A percentile compares a stretch with the other conserved stretches of the same genome.
Evolutionary conservation across 2,113 vertebrate genomes (phyloP).

Genomic region (Gymnobelideus leadbeateri): DNA sequence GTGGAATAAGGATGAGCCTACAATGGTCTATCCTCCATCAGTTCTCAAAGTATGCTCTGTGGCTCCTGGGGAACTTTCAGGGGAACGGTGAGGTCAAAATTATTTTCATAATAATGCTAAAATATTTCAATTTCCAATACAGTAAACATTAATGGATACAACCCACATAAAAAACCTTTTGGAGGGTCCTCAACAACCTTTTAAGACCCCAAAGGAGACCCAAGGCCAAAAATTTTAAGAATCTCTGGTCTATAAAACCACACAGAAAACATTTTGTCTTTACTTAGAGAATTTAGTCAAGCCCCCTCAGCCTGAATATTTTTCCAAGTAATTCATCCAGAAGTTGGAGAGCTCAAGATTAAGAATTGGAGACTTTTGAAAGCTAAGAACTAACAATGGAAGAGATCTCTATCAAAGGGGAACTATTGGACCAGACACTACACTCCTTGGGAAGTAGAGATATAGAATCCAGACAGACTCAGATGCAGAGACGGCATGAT

Average conservation of each 20-base stretch:
- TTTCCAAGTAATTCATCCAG: background rate
- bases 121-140: background rate
- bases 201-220: background rate
- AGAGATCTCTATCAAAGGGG: background rate
- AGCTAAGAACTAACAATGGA: background rate
- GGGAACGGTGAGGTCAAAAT: background rate
- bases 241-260: background rate
- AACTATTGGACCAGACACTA: background rate
- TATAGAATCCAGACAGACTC: background rate
- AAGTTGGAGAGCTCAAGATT: background rate
- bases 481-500: background rate
- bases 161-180: background rate
- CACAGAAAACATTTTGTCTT: background rate
- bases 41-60: background rate
- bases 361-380: background rate
- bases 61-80: background rate
- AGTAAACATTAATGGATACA: background rate
- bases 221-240: background rate
- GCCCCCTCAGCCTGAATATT: background rate
- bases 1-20: background rate
- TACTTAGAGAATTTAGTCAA: background rate
- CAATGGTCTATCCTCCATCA: background rate
- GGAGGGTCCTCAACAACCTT: background rate
- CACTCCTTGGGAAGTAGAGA: background rate
- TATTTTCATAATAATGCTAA: background rate